Base-by-base conservation (phyloP, 1,140 invertebrate genomes). In the Coelopa frigida region DNA sequence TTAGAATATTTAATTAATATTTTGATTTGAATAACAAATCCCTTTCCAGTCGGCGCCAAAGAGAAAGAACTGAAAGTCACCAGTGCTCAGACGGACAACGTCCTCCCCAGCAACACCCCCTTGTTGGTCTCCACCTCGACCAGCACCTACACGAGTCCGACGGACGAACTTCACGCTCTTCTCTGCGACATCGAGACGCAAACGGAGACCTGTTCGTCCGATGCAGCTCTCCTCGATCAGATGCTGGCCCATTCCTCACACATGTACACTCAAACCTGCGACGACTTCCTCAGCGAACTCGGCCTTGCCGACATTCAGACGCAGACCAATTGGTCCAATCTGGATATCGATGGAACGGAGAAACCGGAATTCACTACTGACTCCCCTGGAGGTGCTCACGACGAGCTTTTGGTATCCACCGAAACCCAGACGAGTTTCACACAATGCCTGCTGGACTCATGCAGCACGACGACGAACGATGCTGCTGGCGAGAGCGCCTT, bases 231-330 rank as follows among this genome's bases (percentile, higher is more conserved):
- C 17, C 66, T 73, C 35, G 72, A 73, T 48, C 67, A 70, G 31
- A 52, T 73, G 46, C 64, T 75, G 14, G 41, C 48, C 4, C 46
- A 47, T 15, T 77, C 76, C 43, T 73, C 55, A 29, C 72, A 78
- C 49, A 79, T 70, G 48, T 76, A 70, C 48, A 79, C 77, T 1
- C 77, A 80, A 57, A 79, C 77, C 15, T 78, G 74, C 49, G 73
- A 77, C 26, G 72, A 76, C 39, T 54, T 78, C 17, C 58, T 75
- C 4, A 57, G 64, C 18, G 74, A 45, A 23, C 52, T 78, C 6
- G 72, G 66, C n/a, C 59, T 79, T 17, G 71, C 72, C 11, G 70
- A 78, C 48, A 79, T 73, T 35, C 73, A 80, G 52, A 80, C 78
- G 0, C 78, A 80, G 56, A 79, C 77, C 1, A 65, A 68, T 22